Evolutionary conservation across 2,888 invertebrate genomes (phyloP).

Genomic region (Serrognathus titanus): DNA sequence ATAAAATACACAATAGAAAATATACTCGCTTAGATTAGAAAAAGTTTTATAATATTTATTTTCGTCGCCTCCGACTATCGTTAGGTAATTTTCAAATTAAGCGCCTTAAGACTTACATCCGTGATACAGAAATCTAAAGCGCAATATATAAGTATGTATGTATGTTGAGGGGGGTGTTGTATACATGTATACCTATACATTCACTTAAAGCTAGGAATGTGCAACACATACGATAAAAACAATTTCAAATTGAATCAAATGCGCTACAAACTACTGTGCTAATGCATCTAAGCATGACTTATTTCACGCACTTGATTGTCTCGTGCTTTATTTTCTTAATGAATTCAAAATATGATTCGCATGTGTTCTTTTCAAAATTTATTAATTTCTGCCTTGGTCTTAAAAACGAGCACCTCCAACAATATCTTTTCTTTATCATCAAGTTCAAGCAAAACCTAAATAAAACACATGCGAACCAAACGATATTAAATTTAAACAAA

Average conservation of each 20-base stretch:
- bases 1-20: slow-evolving; percentile 3
- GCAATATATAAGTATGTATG: no score
- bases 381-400: no score
- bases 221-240: not conserved
- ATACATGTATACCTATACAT: not conserved
- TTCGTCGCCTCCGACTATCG: not conserved
- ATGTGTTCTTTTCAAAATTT: slow-evolving; percentile 16
- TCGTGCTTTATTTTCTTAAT: slow-evolving; percentile 20
- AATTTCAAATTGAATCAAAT: not conserved
- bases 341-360: slow-evolving; percentile 16
- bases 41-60: not conserved
- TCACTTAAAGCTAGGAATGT: slow-evolving; percentile 1
- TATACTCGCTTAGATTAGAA: slow-evolving; percentile 2
- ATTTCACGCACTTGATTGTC: slow-evolving; percentile 48
- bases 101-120: not conserved
- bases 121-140: slow-evolving; percentile 1
- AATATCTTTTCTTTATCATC: no score
- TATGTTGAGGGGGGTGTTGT: no score
- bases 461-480: slow-evolving; percentile 1
- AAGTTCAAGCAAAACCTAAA: not conserved
- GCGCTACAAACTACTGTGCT: slow-evolving; percentile 3
- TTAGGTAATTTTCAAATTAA: not conserved
- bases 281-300: slow-evolving; percentile 2
- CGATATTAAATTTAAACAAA: not conserved
- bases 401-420: no score